A percentile compares a stretch with the other conserved stretches of the same genome.
phyloP scores from a whole-genome alignment of 2,113 vertebrate genomes.

The Misgurnus mizolepis region DNA sequence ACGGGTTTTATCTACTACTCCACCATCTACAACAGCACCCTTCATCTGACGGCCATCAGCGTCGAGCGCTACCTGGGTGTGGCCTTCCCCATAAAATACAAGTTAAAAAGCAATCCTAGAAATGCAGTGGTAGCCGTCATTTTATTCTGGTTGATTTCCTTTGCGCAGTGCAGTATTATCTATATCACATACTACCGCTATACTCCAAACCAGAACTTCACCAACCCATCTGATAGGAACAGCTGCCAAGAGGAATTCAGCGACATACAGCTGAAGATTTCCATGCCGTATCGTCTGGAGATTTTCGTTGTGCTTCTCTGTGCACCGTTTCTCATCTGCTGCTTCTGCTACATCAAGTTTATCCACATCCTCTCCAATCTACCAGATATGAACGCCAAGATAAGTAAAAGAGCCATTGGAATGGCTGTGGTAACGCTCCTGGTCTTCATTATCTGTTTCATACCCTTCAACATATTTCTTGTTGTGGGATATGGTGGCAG shows the following conservation, averaged over 20 bases:
- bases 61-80: conserved; percentile 77
- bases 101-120: conserved; percentile 52
- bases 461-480: conserved; percentile 74
- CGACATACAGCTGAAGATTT: conserved; percentile 49
- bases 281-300: conserved; percentile 69
- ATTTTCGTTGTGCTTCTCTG: conserved; percentile 66
- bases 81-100: conserved; percentile 71
- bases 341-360: conserved; percentile 67
- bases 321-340: conserved; percentile 67
- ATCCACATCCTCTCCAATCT: conserved; percentile 55
- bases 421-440: conserved; percentile 62
- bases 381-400: conserved; percentile 50
- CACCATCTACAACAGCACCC: conserved; percentile 75
- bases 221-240: background rate
- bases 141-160: conserved; percentile 65
- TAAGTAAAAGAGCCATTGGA: conserved; percentile 60
- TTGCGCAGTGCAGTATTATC: conserved; percentile 65
- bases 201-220: conserved; percentile 17
- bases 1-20: conserved; percentile 72
- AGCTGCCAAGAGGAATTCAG: conserved; percentile 70
- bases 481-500: conserved; percentile 64
- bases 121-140: conserved; percentile 45
- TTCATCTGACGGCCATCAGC: conserved; percentile 75
- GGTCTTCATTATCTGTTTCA: conserved; percentile 71
- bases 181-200: conserved; percentile 63